phyloP scores from a whole-genome alignment of 2,888 invertebrate genomes.

The Ceramica pisi region DNA sequence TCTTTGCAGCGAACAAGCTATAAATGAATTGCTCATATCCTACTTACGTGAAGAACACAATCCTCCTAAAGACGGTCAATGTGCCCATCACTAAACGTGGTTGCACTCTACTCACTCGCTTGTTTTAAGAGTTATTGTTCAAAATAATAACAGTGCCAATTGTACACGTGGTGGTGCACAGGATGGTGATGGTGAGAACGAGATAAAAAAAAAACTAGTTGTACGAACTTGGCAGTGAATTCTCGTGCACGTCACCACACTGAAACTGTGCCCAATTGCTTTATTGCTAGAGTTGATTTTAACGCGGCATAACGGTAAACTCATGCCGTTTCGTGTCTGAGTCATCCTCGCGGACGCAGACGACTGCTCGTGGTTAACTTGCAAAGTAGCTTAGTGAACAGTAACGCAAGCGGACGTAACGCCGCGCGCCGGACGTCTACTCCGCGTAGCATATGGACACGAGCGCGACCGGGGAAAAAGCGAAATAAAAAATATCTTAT shows the following conservation, averaged over 20 bases:
- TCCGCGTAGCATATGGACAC: constrained; percentile 72
- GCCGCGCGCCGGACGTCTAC: constrained; percentile 80
- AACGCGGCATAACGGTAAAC: constrained; percentile 46
- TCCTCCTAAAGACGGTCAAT: constrained; percentile 72
- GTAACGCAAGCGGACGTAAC: constrained; percentile 80
- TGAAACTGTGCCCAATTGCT: constrained; percentile 55
- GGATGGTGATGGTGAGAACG: constrained; percentile 74
- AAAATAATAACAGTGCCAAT: constrained; percentile 75
- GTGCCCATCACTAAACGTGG: constrained; percentile 63
- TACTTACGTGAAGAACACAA: constrained; percentile 73
- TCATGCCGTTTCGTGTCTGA: constrained; percentile 76
- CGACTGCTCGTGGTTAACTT: constrained; percentile 82
- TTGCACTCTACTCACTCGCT: constrained; percentile 58
- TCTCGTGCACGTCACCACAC: constrained; percentile 58
- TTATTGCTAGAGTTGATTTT: constrained; percentile 63
- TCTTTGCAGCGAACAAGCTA: constrained; percentile 73
- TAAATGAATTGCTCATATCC: constrained; percentile 85
- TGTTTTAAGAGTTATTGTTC: constrained; percentile 46
- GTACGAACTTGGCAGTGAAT: constrained; percentile 89
- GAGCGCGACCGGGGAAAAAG: constrained; percentile 72
- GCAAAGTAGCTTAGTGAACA: constrained; percentile 81
- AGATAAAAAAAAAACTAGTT: constrained; percentile 85
- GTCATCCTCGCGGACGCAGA: constrained; percentile 77
- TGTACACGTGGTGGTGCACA: constrained; percentile 78
- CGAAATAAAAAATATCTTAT: background rate